phyloP scores from a whole-genome alignment of 2,888 invertebrate genomes.

The Lampropteryx suffumata region DNA sequence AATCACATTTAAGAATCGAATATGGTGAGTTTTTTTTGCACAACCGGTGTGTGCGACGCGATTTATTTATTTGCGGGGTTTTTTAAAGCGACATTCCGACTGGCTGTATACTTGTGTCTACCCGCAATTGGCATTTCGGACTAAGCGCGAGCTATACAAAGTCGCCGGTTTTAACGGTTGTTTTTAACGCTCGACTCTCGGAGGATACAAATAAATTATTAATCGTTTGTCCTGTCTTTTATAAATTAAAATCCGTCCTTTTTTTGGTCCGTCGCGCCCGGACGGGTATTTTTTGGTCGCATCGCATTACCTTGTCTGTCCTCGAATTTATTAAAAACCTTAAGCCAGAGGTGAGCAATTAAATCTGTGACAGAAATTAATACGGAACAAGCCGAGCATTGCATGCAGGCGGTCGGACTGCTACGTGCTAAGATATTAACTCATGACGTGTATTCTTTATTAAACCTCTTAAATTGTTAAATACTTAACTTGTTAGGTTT shows the following conservation, averaged over 20 bases:
- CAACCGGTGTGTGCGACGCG: conserved; percentile 77
- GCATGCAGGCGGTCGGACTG: conserved; percentile 52
- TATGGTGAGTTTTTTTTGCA: conserved; percentile 78
- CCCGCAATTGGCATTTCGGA: conserved; percentile 82
- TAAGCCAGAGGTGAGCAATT: conserved; percentile 80
- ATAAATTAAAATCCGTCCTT: conserved; percentile 81
- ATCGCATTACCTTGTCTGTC: conserved; percentile 72
- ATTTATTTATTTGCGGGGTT: conserved; percentile 81
- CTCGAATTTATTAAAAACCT: conserved; percentile 80
- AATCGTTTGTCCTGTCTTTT: conserved; percentile 84
- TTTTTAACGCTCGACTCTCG: conserved; percentile 80
- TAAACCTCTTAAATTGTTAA: conserved; percentile 61
- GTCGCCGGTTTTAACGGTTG: conserved; percentile 81
- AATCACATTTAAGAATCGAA: conserved; percentile 83
- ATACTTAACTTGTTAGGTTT: conserved; percentile 33
- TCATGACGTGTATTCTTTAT: conserved; percentile 63
- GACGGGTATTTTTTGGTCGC: conserved; percentile 71
- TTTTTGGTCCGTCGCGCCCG: conserved; percentile 68
- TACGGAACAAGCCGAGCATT: conserved; percentile 62
- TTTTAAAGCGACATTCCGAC: conserved; percentile 82
- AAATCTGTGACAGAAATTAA: conserved; percentile 80
- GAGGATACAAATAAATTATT: conserved; percentile 83
- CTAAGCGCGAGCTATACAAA: conserved; percentile 81
- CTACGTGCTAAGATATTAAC: conserved; percentile 57
- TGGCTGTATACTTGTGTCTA: conserved; percentile 82